phyloP scores from a whole-genome alignment of 2,797 vertebrate species.

The Cynopterus sphinx region DNA sequence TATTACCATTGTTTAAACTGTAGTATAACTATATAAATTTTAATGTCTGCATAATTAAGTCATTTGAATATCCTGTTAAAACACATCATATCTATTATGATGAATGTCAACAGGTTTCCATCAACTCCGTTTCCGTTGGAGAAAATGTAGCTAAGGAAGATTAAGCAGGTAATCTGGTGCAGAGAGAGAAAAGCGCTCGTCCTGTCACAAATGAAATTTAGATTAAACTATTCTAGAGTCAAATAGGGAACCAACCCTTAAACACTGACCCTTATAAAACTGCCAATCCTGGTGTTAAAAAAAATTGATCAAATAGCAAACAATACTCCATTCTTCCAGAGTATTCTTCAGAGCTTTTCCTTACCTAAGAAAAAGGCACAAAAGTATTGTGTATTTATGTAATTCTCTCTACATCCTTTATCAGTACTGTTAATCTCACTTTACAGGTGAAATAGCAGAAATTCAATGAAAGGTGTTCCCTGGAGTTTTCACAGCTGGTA shows the following conservation, averaged over 20 bases:
- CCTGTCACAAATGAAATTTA: background rate
- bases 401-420: background rate
- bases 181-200: background rate
- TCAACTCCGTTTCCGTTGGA: background rate
- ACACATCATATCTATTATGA: background rate
- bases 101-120: background rate
- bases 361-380: background rate
- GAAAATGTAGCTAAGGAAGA: background rate
- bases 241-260: background rate
- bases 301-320: background rate
- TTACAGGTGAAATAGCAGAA: background rate
- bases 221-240: background rate
- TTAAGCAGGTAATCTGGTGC: background rate
- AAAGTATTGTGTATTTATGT: background rate
- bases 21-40: background rate
- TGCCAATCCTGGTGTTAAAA: background rate
- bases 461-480: background rate
- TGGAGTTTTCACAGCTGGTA: background rate
- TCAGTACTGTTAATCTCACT: background rate
- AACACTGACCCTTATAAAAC: background rate
- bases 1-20: background rate
- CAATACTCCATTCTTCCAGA: background rate
- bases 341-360: slow-evolving; percentile 2
- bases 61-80: background rate
- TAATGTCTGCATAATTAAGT: background rate